Conservation (phyloP, 2,888 invertebrate species). For the Andricus quercusramuli region DNA sequence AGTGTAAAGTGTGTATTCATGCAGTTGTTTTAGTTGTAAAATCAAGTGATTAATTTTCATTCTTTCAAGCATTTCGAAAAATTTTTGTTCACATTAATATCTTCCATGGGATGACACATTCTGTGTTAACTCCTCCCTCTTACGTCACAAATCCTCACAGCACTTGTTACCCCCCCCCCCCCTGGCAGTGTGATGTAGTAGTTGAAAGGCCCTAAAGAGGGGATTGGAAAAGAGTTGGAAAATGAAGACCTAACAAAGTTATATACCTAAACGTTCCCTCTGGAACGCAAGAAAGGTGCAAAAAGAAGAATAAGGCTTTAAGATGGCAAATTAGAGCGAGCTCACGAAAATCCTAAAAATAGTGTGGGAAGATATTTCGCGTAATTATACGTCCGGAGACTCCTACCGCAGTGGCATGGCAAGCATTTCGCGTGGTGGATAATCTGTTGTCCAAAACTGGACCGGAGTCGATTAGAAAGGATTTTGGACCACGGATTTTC, state of each 20-base stretch:
- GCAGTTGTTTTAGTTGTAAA: too few relatives aligned
- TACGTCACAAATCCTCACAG: too few relatives aligned
- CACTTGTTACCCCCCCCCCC: too few relatives aligned
- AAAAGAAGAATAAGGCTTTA: slow-evolving; percentile 50
- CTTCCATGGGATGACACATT: too few relatives aligned
- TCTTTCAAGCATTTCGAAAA: too few relatives aligned
- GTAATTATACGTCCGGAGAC: slow-evolving; percentile 62
- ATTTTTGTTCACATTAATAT: too few relatives aligned
- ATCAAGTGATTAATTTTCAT: too few relatives aligned
- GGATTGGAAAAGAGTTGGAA: neutral
- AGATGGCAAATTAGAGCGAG: slow-evolving; percentile 63
- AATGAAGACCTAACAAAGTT: neutral
- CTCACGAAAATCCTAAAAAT: slow-evolving; percentile 67
- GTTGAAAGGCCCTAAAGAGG: neutral
- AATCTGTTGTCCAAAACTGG: slow-evolving; percentile 60
- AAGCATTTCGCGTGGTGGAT: slow-evolving; percentile 59
- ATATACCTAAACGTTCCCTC: neutral
- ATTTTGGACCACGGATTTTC: slow-evolving; percentile 55
- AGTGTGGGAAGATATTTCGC: slow-evolving; percentile 69
- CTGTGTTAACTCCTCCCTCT: too few relatives aligned
- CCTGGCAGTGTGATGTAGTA: too few relatives aligned
- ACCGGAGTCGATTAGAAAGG: slow-evolving; percentile 40
- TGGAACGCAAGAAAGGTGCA: neutral
- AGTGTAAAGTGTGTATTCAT: too few relatives aligned
- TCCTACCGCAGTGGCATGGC: slow-evolving; percentile 61